Conservation (phyloP, 1,140 invertebrate genomes). For the Telenomus remus region DNA sequence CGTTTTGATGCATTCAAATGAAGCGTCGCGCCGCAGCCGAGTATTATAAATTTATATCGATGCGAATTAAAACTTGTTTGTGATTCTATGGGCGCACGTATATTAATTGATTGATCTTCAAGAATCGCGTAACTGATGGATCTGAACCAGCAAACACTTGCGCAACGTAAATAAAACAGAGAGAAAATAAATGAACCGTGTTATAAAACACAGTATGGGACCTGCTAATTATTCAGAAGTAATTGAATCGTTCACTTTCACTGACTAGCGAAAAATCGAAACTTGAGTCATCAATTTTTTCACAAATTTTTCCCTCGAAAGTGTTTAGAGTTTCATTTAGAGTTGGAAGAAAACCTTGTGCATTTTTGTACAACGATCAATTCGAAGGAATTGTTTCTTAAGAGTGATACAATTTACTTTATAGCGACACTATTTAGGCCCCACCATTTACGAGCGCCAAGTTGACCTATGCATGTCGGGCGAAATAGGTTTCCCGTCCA, state of each 20-base stretch:
- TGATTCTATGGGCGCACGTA: not conserved
- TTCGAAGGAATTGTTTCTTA: no score
- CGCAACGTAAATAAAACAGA: slow-evolving; percentile 10
- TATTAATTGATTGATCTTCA: slow-evolving; percentile 26
- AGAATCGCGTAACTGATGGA: slow-evolving; percentile 14
- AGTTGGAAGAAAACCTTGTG: no score
- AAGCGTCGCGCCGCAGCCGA: slow-evolving; percentile 10
- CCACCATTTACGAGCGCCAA: slow-evolving; percentile 27
- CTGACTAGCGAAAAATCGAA: not conserved
- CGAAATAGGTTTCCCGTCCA: slow-evolving; percentile 43
- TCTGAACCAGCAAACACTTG: slow-evolving; percentile 2
- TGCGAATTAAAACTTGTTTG: slow-evolving; percentile 2
- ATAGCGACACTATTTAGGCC: slow-evolving; percentile 26
- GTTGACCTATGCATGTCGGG: slow-evolving; percentile 26
- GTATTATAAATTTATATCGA: slow-evolving; percentile 5
- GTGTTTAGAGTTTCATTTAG: no score
- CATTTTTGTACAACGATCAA: no score
- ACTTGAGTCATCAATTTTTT: no score
- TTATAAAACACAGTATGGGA: no score
- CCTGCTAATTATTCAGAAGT: slow-evolving; percentile 3
- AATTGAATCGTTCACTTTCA: slow-evolving; percentile 1
- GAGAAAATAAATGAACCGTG: no score
- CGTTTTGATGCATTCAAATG: slow-evolving; percentile 33
- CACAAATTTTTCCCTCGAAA: no score
- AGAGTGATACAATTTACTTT: slow-evolving; percentile 4